Percentiles rank a stretch among this genome's conserved stretches.
phyloP scores from a whole-genome alignment of 2,113 vertebrate genomes.

The Nothoprocta perdicaria region DNA sequence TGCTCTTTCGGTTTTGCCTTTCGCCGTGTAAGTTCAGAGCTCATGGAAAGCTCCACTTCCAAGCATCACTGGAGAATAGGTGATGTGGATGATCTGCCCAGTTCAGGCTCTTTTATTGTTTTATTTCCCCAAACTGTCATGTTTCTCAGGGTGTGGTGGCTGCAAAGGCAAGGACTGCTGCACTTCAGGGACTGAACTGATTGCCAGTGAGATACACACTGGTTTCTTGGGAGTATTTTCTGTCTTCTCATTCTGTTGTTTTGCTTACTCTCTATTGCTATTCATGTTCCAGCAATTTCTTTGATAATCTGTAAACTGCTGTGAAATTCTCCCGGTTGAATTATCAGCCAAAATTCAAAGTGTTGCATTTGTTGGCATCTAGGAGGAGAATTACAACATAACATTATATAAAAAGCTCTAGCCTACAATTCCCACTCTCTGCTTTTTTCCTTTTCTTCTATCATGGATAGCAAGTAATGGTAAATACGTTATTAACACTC shows the following conservation, averaged over 20 bases:
- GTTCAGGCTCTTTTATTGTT: background rate
- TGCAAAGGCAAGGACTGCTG: background rate
- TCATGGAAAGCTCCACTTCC: background rate
- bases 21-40: background rate
- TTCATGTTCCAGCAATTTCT: background rate
- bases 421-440: background rate
- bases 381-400: conserved; percentile 14
- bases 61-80: background rate
- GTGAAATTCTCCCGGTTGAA: conserved; percentile 27
- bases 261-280: background rate
- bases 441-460: background rate
- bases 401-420: background rate
- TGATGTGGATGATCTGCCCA: background rate
- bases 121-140: background rate
- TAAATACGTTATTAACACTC: background rate
- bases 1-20: background rate
- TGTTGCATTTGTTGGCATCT: conserved; percentile 29
- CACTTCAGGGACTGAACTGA: background rate
- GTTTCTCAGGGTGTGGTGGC: background rate
- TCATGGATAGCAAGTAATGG: background rate
- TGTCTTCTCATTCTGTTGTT: background rate
- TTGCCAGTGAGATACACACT: background rate
- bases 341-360: conserved; percentile 33
- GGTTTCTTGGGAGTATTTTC: background rate
- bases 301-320: conserved; percentile 21